Evolutionary conservation across 2,113 vertebrate genomes (phyloP), one percentile per base, ranked within the genome.

Genomic region (Xenopus laevis): DNA sequence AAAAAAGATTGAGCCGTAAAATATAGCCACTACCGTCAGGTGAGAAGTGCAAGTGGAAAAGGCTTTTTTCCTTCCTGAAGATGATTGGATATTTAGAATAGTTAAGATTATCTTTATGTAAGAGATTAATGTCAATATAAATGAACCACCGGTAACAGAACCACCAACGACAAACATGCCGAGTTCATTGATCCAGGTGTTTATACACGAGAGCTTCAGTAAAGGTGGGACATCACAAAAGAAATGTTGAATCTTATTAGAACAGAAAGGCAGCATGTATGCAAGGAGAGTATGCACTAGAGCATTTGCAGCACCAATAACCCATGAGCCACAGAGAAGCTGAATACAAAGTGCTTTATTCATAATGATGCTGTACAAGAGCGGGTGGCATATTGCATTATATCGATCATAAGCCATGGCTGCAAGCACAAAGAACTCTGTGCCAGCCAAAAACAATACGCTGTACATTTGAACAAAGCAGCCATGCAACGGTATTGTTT

Each of bases 21-120:
- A 76, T 17, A 76, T 52, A n/a, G 30, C 23, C 2, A 69, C 73
- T 4, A 69, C 73, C 13, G 33, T 76, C 10, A 76, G 11, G 59
- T 76, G 73, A 53, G 73, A 76, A 1, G 73, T 69, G n/a, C 73
- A 76, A 11, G 66, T 76, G 10, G 73, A 76, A 18, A 76, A 76
- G 1, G 73, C 66, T 63, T 76, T 76, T 30, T 69, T 68, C 18
- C 73, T 76, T 13, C 73, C 66, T 5, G 27, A 55, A 4, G 17
- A 50, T 44, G 73, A 76, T 4, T 20, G 23, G 4, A 76, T 76
- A 12, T 23, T 55, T 10, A 68, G 10, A 20, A 76, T 76, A 2
- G 73, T 63, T 21, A 59, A 21, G 13, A 76, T 76, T 7, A 76
- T 76, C 17, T 63, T 53, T 0, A 13, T 13, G 13, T 76, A 76